Evolutionary conservation across 2,888 invertebrate genomes (phyloP).

Genomic region (Clitarchus hookeri): DNA sequence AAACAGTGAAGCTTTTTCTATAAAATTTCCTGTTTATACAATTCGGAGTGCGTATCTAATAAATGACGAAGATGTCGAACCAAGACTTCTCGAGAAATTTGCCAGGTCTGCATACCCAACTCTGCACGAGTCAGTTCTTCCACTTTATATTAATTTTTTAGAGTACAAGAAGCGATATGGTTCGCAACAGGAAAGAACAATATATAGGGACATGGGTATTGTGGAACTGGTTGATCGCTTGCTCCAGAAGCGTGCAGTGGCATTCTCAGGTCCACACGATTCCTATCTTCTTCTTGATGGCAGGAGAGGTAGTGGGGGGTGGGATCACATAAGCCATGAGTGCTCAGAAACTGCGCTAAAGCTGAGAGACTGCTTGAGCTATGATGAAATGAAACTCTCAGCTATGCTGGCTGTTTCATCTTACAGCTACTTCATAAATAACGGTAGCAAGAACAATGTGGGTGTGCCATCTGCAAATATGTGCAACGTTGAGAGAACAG

Average conservation of each 20-base stretch:
- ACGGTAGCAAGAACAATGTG: slow-evolving; percentile 60
- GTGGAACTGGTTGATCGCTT: slow-evolving; percentile 62
- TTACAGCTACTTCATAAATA: slow-evolving; percentile 63
- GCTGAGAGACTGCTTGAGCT: slow-evolving; percentile 60
- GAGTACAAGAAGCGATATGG: slow-evolving; percentile 57
- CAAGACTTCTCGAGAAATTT: slow-evolving; percentile 49
- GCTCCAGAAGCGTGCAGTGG: slow-evolving; percentile 61
- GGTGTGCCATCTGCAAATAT: slow-evolving; percentile 58
- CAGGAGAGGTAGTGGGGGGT: slow-evolving; percentile 57
- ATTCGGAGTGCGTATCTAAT: slow-evolving; percentile 48
- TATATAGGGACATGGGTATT: slow-evolving; percentile 64
- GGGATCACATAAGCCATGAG: slow-evolving; percentile 61
- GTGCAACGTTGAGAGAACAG: slow-evolving; percentile 55
- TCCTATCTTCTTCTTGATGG: slow-evolving; percentile 59
- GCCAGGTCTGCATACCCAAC: slow-evolving; percentile 65
- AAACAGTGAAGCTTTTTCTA: slow-evolving; percentile 15
- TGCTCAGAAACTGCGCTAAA: background rate
- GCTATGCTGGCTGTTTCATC: slow-evolving; percentile 65
- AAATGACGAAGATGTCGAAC: slow-evolving; percentile 48
- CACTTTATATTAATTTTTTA: slow-evolving; percentile 66
- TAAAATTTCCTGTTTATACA: slow-evolving; percentile 53
- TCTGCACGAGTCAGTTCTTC: slow-evolving; percentile 67
- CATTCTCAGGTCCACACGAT: slow-evolving; percentile 59
- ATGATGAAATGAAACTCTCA: slow-evolving; percentile 67
- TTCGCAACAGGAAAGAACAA: slow-evolving; percentile 57